Evolutionary conservation across 2,888 invertebrate genomes (phyloP).

Genomic region (Acanthoscelides obtectus): DNA sequence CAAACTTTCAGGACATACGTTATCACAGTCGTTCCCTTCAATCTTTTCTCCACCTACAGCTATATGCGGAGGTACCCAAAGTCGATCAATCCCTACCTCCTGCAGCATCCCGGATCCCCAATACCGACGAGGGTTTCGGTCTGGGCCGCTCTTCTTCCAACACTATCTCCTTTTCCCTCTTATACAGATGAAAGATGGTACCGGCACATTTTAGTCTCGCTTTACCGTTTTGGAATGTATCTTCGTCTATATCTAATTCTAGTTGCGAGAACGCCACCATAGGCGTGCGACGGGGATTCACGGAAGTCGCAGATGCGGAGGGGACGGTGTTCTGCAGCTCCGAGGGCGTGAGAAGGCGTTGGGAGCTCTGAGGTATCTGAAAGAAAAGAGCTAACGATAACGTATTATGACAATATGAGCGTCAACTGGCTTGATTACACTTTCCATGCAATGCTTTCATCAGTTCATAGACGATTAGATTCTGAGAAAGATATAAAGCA

Average conservation of each 20-base stretch:
- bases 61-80: too few relatives aligned
- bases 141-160: slow-evolving; percentile 71
- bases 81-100: too few relatives aligned
- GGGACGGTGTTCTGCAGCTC: neutral
- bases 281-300: slow-evolving; percentile 8
- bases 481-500: too few relatives aligned
- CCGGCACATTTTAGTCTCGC: slow-evolving; percentile 64
- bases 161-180: slow-evolving; percentile 57
- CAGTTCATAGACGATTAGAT: too few relatives aligned
- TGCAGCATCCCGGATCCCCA: slow-evolving; percentile 64
- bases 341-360: neutral
- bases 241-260: slow-evolving; percentile 59
- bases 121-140: slow-evolving; percentile 68
- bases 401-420: too few relatives aligned
- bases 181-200: slow-evolving; percentile 64
- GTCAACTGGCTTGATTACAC: too few relatives aligned
- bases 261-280: slow-evolving; percentile 37
- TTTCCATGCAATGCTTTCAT: too few relatives aligned
- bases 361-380: neutral
- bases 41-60: too few relatives aligned
- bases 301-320: neutral
- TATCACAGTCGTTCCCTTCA: too few relatives aligned
- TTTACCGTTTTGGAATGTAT: slow-evolving; percentile 61
- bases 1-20: too few relatives aligned
- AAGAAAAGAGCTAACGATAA: neutral